Evolutionary conservation across 2,888 invertebrate genomes (phyloP), one percentile per base, ranked within the genome.

Genomic region (Calameuta idolon): DNA sequence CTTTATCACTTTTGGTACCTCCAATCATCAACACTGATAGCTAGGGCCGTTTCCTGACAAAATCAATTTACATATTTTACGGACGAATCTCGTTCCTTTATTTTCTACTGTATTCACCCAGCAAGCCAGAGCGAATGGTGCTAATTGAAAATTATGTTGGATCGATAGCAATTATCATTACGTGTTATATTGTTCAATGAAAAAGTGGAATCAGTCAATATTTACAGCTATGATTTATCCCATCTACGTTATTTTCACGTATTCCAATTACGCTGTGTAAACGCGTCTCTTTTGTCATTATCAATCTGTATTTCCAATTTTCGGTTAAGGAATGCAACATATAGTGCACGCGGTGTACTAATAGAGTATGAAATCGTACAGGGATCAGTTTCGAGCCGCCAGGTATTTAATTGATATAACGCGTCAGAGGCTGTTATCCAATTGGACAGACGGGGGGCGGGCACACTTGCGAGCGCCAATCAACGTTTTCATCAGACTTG

Each of bases 401-500:
- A 75, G 33, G 35, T 33, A 76, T 75, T 76, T 34, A 69, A 78
- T 69, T 76, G 75, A 76, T 78, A 37, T 74, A 15, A 74, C 34
- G 34, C 34, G 31, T 35, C 35, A 12, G 2, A 11, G 11, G n/a
- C 35, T 37, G 69, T 76, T 75, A 79, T 77, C 75, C 37, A 79
- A 76, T 71, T 55, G 79, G 75, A 71, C 23, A 37, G 34, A 34
- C 34, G 30, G n/a, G 30, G 35, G 34, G 34, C 34, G 30, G n/a
- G 30, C 69, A 34, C 34, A 69, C 69, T 40, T 33, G 33, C 71
- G 34, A 74, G 69, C 69, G 75, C 74, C 81, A 77, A 79, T 81
- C 79, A 75, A 77, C 75, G 55, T 76, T 79, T 79, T 75, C 76
- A 79, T 76, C 76, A 30, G 31, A 73, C 40, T 30, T 81, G 81